Conservation (phyloP, 2,113 vertebrate species). For the Lates calcarifer region DNA sequence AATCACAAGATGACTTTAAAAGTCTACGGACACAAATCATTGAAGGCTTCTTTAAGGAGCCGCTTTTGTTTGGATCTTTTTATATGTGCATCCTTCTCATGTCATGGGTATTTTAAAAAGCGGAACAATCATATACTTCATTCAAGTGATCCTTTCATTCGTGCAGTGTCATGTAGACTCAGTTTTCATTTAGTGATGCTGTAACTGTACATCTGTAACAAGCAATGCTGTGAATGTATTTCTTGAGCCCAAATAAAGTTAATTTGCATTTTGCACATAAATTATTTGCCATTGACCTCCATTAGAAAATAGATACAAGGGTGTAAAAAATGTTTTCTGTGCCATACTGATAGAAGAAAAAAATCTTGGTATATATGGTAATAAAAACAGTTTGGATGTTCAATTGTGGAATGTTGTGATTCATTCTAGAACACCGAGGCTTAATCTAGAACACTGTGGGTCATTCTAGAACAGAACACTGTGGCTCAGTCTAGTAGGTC, state of each 20-base stretch:
- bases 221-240: slow-evolving; percentile 59
- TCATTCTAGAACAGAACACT: not conserved
- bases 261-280: slow-evolving; percentile 66
- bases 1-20: not conserved
- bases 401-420: not conserved
- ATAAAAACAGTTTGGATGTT: slow-evolving; percentile 31
- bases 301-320: not conserved
- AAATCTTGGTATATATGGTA: not conserved
- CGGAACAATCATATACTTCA: not conserved
- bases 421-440: not conserved
- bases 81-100: slow-evolving; percentile 4
- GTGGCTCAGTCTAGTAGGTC: too few relatives aligned
- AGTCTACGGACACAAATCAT: not conserved
- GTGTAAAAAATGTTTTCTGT: not conserved
- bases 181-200: slow-evolving; percentile 24
- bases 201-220: slow-evolving; percentile 16
- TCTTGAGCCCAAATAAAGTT: slow-evolving; percentile 2
- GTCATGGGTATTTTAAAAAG: not conserved
- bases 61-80: not conserved
- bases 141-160: not conserved
- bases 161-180: slow-evolving; percentile 5
- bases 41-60: not conserved
- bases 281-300: slow-evolving; percentile 34
- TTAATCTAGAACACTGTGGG: too few relatives aligned
- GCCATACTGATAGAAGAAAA: not conserved